phyloP scores from a whole-genome alignment of 2,797 vertebrate species.

The Prionace glauca region DNA sequence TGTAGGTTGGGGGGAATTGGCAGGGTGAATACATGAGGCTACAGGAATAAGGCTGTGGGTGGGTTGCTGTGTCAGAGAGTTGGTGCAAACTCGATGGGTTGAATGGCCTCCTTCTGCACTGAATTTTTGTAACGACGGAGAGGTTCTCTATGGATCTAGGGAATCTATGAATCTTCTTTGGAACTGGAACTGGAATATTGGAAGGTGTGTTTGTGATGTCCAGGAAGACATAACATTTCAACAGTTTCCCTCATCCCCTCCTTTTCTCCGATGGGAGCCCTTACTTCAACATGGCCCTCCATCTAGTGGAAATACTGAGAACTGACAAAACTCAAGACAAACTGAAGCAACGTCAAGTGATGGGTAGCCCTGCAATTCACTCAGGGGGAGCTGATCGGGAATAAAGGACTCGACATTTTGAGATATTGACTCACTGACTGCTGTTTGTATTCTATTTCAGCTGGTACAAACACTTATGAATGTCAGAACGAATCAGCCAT shows the following conservation, averaged over 20 bases:
- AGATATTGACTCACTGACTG: background rate
- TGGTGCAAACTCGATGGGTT: no score
- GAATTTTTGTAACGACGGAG: no score
- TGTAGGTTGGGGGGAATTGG: no score
- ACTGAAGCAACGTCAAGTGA: background rate
- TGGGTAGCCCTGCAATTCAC: background rate
- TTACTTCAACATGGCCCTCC: background rate
- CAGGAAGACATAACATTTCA: background rate
- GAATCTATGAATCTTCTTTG: background rate
- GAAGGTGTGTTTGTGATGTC: background rate
- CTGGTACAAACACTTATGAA: background rate
- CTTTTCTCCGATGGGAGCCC: no score
- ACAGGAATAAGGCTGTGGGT: no score
- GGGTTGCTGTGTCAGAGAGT: no score
- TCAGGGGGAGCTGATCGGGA: background rate
- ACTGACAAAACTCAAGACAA: background rate
- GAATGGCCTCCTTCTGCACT: no score
- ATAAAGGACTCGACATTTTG: background rate
- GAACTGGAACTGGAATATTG: background rate
- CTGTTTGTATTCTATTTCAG: background rate
- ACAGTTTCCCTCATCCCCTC: background rate
- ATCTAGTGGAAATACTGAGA: conserved; percentile 14
- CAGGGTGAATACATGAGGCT: no score
- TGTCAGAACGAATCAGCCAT: background rate
- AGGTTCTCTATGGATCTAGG: no score